Base-by-base conservation (phyloP, 2,797 vertebrate species). In the Arrhamphus sclerolepis region DNA sequence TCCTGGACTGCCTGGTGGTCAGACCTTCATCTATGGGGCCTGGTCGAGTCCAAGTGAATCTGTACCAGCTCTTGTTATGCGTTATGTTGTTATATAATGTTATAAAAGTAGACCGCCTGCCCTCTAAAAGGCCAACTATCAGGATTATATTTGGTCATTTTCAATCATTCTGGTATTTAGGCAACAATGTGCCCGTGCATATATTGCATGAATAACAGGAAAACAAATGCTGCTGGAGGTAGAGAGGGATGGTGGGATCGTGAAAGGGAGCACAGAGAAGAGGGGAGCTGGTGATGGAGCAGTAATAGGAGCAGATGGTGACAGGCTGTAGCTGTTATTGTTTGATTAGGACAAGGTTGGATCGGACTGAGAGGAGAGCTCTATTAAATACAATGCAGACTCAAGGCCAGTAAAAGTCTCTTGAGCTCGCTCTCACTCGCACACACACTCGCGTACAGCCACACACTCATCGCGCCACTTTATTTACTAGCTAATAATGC, bases 401-500 rank as follows among this genome's bases (percentile, higher is more conserved):
- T 68, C 66, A 18, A 51, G 61, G 62, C 67, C 49, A 48, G n/a
- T 16, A 21, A 67, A 74, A 68, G 56, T 78, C 81, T 78, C 78
- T 38, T 13, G 66, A 76, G 80, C 70, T 56, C 31, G 1, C 29
- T 34, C 66, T 14, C 49, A 17, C 62, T 39, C 29, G 10, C 46
- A 10, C 47, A 19, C 62, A 50, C 48, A 39, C 82, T 21, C 42
- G 14, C 54, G 10, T n/a, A n/a, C 31, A 16, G 11, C 13, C 34
- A 14, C 34, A 14, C 34, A 38, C 73, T 73, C 61, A 38, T 68
- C 52, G 50, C 47, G 11, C 52, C 80, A 84, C 81, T 85, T 87
- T 87, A 84, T 87, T 90, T 86, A 84, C 72, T 64, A 18, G 78
- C 82, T 90, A 89, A 90, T 89, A 85, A 81, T 72, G 54, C 49